Conservation (phyloP, 35 echinoderm and acorn worm genomes). For the Amphiura filiformis region DNA sequence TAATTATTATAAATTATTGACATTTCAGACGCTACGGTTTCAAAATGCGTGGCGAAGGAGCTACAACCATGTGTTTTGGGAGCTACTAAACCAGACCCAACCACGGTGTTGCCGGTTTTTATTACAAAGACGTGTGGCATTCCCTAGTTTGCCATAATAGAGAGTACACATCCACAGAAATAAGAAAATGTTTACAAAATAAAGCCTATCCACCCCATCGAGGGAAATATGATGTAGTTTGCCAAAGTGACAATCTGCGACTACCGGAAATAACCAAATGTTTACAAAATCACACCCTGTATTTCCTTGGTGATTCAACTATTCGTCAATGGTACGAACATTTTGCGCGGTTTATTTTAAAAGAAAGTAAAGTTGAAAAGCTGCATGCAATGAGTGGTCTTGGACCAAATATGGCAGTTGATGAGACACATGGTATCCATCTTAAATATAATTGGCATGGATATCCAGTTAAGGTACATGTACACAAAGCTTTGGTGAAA, state of each 20-base stretch:
- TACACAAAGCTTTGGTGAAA: neutral
- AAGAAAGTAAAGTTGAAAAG: neutral
- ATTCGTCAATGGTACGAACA: conserved; percentile 46
- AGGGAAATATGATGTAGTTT: no score
- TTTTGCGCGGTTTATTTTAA: neutral
- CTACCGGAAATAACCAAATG: neutral
- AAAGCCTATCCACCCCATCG: no score
- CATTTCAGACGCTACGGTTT: neutral
- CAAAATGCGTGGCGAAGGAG: neutral
- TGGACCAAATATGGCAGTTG: conserved; percentile 8
- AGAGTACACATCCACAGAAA: no score
- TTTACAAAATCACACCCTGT: neutral
- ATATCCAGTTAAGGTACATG: conserved; percentile 8
- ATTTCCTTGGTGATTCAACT: conserved; percentile 40
- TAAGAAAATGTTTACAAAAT: neutral
- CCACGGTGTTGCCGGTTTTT: conserved; percentile 22
- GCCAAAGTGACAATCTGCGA: no score
- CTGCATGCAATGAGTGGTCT: neutral
- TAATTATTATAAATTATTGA: no score
- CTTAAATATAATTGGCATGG: conserved; percentile 15
- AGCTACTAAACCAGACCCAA: neutral
- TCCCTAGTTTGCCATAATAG: conserved; percentile 37
- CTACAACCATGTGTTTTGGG: conserved; percentile 13
- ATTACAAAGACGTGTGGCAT: conserved; percentile 12
- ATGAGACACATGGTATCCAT: neutral